Percentiles rank a stretch among this genome's conserved stretches.
Conservation (phyloP, 2,888 invertebrate genomes). For the Teleiodes luculella region DNA sequence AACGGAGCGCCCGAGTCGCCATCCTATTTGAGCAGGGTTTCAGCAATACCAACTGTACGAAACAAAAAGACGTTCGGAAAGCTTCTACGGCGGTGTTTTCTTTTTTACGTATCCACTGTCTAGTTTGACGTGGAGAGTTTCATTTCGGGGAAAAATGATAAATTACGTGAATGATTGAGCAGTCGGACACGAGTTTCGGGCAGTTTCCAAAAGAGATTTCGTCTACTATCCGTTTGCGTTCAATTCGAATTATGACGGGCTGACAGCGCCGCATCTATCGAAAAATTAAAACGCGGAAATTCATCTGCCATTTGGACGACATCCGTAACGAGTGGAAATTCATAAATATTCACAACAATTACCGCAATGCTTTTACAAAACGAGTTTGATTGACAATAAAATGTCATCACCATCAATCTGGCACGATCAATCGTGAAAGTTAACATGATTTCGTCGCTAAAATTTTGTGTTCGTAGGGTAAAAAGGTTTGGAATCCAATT, state of each 20-base stretch:
- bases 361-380: slow-evolving; percentile 61
- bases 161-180: slow-evolving; percentile 75
- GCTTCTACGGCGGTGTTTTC: slow-evolving; percentile 60
- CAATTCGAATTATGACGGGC: slow-evolving; percentile 39
- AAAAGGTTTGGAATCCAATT: slow-evolving; percentile 36
- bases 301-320: slow-evolving; percentile 55
- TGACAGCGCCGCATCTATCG: slow-evolving; percentile 41
- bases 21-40: slow-evolving; percentile 47
- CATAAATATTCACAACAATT: slow-evolving; percentile 71
- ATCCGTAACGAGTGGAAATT: slow-evolving; percentile 44
- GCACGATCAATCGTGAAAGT: slow-evolving; percentile 14
- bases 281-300: slow-evolving; percentile 59
- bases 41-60: slow-evolving; percentile 55
- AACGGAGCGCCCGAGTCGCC: slow-evolving; percentile 34
- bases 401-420: slow-evolving; percentile 63
- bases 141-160: slow-evolving; percentile 66
- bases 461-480: slow-evolving; percentile 19
- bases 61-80: slow-evolving; percentile 71
- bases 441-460: slow-evolving; percentile 13
- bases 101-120: slow-evolving; percentile 63
- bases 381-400: slow-evolving; percentile 63
- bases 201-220: slow-evolving; percentile 59
- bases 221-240: slow-evolving; percentile 46
- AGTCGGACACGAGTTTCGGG: slow-evolving; percentile 51
- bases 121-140: slow-evolving; percentile 67